Base-by-base conservation (phyloP, 2,113 vertebrate species). In the Mormoops blainvillei region DNA sequence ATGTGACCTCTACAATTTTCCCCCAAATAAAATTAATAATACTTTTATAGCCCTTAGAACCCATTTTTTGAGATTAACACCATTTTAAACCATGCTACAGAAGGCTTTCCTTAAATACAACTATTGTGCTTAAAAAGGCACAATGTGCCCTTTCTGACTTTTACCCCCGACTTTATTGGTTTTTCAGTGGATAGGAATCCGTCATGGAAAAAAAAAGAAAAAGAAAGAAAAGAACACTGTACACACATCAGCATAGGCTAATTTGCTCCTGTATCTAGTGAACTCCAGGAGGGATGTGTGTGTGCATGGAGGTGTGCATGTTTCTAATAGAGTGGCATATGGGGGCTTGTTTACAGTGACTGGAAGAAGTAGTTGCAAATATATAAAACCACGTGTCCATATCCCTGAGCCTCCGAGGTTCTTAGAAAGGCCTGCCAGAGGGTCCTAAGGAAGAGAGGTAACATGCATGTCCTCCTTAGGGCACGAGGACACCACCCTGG, bases 351-450 rank as follows among this genome's bases (percentile, higher is more conserved):
- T 80, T 14, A 12, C 20, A 2, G 2, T 3, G 76, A 33, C 5
- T 16, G 38, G 10, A 67, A 81, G 41, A 80, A 4, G 36, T 61
- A 15, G 80, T 50, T 68, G 12, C 80, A 58, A 41, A 58, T 31
- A 5, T 0, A 4, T 2, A 14, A 77, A 41, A 33, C 2, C 0
- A 0, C 1, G 7, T 13, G 33, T 6, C 7, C 33, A 13, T 5
- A 20, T 4, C 15, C 22, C 28, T 6, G 74, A 65, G 48, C 19
- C 20, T 1, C 74, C 4, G 10, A 5, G 18, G 13, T 15, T 38
- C 36, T 31, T 41, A 16, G 2, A n/a, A 26, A 16, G 14, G 22
- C 19, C 41, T 26, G 54, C 36, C 0, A 2, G 36, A 15, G 43
- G 15, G 12, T 18, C 43, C 61, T 19, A 14, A 36, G 13, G 36